Evolutionary conservation across 2,888 invertebrate species (phyloP), one percentile per base, ranked within the genome.

Genomic region (Drosophila kuntzei): DNA sequence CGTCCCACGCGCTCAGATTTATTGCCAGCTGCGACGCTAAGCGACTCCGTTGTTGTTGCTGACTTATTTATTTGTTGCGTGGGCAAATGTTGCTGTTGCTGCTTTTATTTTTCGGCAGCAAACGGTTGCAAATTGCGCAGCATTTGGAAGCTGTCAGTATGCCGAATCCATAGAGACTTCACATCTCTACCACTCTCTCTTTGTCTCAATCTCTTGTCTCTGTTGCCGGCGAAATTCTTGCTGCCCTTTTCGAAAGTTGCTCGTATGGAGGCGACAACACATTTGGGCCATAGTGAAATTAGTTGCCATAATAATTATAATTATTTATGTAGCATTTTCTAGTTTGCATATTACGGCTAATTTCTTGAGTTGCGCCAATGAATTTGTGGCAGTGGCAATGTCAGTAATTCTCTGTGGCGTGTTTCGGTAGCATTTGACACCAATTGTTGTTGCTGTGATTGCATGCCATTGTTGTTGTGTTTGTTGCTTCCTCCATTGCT

Each of bases 401-500:
- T 59, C 68, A 55, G 50, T 50, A 67, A 44, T 74, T 58, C 53
- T 44, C 55, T 39, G 61, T 65, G 62, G 80, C 80, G 80, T 76
- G 77, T 54, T 57, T 71, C 89, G 69, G 84, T 88, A 85, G 84
- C 84, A 80, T 89, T 85, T 85, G 90, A 83, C 90, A 87, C 87
- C 89, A 86, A 87, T 83, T 89, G 88, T 60, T 80, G 71, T 60
- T 76, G 66, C 65, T 76, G 69, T 62, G 65, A 81, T 85, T 69
- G 89, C 88, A 85, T 71, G 82, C 82, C 66, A 82, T 74, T 86
- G 85, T 75, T 74, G 59, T 55, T 68, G 59, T 12, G 47, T 20
- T 22, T 47, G 46, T 29, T 60, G 49, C 25, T 50, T 43, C 7
- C 64, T 57, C 9, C 58, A 54, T 20, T 63, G 66, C 12, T 63